Evolutionary conservation across 2,888 invertebrate species (phyloP), one percentile per base, ranked within the genome.

Genomic region (Malthinus seriepunctatus): DNA sequence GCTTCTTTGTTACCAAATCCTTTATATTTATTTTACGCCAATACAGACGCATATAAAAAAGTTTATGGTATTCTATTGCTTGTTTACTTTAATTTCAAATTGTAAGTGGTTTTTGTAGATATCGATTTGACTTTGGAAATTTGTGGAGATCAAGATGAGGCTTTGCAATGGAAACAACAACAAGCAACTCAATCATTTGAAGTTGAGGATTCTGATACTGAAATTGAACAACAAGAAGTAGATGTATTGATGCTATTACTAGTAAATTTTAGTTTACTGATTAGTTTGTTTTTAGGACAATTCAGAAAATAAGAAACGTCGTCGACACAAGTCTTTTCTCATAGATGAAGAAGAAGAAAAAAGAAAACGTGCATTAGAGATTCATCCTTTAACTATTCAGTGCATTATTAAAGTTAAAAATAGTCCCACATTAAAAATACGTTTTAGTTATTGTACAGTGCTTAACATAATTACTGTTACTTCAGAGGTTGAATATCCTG

Each of bases 11-110:
- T 97, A 37, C 91, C 95, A 0, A 83, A 88, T 34, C 89, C 94
- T 1, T 80, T 97, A 11, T 97, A 95, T 78, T 84, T 95, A 63
- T 83, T 95, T 4, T 96, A 91, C 79, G 89, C 92, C 51, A 93
- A 95, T 80, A 83, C 89, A 14, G 86, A 86, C 73, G 93, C 93
- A 7, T 94, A 90, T 76, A 86, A 87, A 68, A 90, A 92, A 78
- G 91, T 88, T 33, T 87, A 89, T 69, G 88, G 88, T 78, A 75
- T 77, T 65, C 77, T 76, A 64, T 33, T 31, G 32, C 8, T 39
- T 39, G n/a, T 11, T n/a, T 10, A 39, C 3, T 39, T 12, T 10
- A 12, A 10, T 10, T 23, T 5, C 5, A 23, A 23, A 23, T 23
- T 23, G 23, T 23, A 14, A 51, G n/a, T 37, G 11, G 15, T 45